These are phyloP conservation scores for Pterocles gutturalis DNA, from an alignment of 2,113 vertebrate genomes.

Conservation along the genomic window DNA sequence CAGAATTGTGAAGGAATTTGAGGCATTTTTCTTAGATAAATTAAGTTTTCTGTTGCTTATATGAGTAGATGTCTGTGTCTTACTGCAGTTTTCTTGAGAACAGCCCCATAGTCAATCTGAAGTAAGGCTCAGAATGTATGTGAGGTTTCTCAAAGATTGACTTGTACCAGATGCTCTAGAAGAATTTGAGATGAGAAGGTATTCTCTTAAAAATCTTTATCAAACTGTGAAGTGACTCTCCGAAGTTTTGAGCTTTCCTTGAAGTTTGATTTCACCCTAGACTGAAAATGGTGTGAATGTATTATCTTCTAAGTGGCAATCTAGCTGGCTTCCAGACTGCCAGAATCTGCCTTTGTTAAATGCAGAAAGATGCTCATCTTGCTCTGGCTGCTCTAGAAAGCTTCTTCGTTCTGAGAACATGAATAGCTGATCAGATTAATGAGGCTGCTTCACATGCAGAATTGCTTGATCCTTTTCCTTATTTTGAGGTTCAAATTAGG, in stretches of 20 bases:
- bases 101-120: not conserved
- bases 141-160: not conserved
- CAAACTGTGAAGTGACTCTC: not conserved
- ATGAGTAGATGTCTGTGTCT: not conserved
- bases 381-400: not conserved
- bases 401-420: not conserved
- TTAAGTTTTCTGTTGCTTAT: not conserved
- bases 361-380: not conserved
- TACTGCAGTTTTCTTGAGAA: not conserved
- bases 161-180: not conserved
- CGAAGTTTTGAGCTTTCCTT: not conserved
- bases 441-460: not conserved
- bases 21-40: not conserved
- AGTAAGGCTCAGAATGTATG: not conserved
- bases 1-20: not conserved
- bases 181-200: not conserved
- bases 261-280: not conserved
- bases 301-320: not conserved
- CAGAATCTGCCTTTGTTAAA: not conserved
- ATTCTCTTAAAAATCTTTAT: not conserved
- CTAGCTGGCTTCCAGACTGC: not conserved
- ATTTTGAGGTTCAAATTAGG: not conserved
- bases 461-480: not conserved
- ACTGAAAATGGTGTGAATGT: not conserved
- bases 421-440: not conserved